Evolutionary conservation across 1,140 invertebrate genomes (phyloP).

Genomic region (Tetramorium parvispinum): DNA sequence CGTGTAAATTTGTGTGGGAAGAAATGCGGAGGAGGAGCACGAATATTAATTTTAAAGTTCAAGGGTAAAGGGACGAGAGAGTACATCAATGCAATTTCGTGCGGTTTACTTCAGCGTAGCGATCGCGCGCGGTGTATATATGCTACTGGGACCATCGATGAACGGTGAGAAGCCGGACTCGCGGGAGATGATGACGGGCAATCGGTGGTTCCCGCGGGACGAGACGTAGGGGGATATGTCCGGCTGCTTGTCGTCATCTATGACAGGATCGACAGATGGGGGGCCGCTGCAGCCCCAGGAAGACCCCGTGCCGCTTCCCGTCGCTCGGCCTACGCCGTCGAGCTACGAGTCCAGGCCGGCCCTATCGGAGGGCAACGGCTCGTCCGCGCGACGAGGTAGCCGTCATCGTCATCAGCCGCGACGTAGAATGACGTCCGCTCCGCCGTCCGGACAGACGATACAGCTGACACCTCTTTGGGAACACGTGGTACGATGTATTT

Average conservation of each 20-base stretch:
- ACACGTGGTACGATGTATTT: constrained; percentile 87
- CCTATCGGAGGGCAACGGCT: constrained; percentile 7
- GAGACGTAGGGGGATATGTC: constrained; percentile 79
- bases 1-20: not conserved
- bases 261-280: constrained; percentile 78
- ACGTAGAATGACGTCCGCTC: constrained; percentile 76
- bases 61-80: not conserved
- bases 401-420: constrained; percentile 72
- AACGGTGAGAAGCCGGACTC: constrained; percentile 16
- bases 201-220: constrained; percentile 65
- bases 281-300: constrained; percentile 78
- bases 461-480: constrained; percentile 92
- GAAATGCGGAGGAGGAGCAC: not conserved
- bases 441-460: constrained; percentile 80
- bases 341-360: constrained; percentile 36
- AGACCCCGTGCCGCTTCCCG: constrained; percentile 66
- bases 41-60: constrained; percentile 27
- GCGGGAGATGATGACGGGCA: constrained; percentile 54
- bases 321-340: constrained; percentile 27
- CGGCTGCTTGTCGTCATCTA: constrained; percentile 76
- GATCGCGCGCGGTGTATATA: not conserved
- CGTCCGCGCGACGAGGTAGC: not conserved
- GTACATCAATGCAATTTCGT: constrained; percentile 4
- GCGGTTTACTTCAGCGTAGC: not conserved
- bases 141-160: constrained; percentile 43